Conservation (phyloP, 2,113 vertebrate species). For the Pipa parva region DNA sequence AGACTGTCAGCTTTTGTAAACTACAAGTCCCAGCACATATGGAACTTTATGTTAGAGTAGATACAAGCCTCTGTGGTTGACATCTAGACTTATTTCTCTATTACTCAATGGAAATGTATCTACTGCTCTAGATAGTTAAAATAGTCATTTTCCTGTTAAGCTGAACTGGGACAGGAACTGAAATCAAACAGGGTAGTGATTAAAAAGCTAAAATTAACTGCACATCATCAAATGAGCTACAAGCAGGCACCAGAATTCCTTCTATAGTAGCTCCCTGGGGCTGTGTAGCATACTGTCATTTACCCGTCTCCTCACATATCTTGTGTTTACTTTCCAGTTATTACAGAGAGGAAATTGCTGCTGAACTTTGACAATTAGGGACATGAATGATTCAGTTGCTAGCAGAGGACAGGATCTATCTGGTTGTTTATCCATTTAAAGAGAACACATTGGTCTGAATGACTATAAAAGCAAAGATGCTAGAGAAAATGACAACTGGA, state of each 20-base stretch:
- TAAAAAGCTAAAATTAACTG: conserved; percentile 9
- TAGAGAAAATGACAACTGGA: no score
- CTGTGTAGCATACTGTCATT: neutral
- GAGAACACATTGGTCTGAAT: neutral
- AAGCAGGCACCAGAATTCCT: neutral
- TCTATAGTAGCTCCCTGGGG: neutral
- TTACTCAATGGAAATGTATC: no score
- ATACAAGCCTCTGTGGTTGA: no score
- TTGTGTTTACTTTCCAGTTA: neutral
- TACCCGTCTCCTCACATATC: neutral
- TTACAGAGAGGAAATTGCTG: neutral
- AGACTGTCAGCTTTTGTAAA: no score
- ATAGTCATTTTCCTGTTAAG: neutral
- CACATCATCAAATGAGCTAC: neutral
- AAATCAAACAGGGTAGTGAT: neutral
- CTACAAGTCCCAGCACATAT: no score
- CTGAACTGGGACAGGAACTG: neutral
- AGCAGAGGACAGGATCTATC: neutral
- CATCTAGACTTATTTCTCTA: no score
- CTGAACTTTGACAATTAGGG: neutral
- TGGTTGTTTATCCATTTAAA: neutral
- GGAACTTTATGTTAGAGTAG: no score
- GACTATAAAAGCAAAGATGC: neutral
- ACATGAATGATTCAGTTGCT: neutral
- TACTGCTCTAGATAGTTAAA: no score